Evolutionary conservation across 2,113 vertebrate genomes (phyloP).

Genomic region (Caranx ignobilis): DNA sequence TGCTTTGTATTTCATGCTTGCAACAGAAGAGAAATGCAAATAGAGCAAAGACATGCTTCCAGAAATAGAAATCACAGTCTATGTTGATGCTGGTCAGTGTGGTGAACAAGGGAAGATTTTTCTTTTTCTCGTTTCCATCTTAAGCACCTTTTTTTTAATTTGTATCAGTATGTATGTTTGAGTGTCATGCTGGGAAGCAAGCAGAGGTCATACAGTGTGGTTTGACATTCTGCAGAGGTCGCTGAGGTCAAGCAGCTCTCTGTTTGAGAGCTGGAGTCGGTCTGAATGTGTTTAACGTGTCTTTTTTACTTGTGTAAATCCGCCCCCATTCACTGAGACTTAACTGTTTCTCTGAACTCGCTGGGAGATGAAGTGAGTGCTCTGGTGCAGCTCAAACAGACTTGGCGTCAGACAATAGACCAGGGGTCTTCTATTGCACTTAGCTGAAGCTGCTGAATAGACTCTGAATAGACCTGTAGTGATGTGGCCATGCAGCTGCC

Average conservation of each 20-base stretch:
- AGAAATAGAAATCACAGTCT: constrained; percentile 3
- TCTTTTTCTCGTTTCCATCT: background rate
- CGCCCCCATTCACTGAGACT: constrained; percentile 67
- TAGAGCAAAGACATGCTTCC: constrained; percentile 13
- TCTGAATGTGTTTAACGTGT: constrained; percentile 71
- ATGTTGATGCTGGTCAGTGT: constrained; percentile 16
- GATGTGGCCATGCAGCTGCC: constrained; percentile 66
- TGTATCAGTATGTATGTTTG: constrained; percentile 12
- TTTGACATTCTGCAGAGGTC: constrained; percentile 51
- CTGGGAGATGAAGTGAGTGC: constrained; percentile 77
- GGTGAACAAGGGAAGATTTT: constrained; percentile 3
- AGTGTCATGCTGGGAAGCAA: constrained; percentile 19
- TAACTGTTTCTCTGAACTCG: constrained; percentile 74
- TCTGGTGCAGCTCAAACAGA: constrained; percentile 73
- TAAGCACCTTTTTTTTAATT: constrained; percentile 6
- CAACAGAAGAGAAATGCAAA: constrained; percentile 27
- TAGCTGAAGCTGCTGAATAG: constrained; percentile 69
- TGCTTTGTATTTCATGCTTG: constrained; percentile 15
- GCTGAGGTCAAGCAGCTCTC: constrained; percentile 51
- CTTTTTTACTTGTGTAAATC: constrained; percentile 73
- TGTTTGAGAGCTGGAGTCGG: constrained; percentile 45
- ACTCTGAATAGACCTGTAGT: constrained; percentile 68
- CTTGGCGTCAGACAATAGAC: constrained; percentile 70
- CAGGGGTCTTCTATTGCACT: constrained; percentile 64
- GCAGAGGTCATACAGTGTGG: constrained; percentile 52